These are phyloP conservation scores for Toxonevra muliebris DNA, from an alignment of 2,888 invertebrate genomes.

Conservation along the genomic window DNA sequence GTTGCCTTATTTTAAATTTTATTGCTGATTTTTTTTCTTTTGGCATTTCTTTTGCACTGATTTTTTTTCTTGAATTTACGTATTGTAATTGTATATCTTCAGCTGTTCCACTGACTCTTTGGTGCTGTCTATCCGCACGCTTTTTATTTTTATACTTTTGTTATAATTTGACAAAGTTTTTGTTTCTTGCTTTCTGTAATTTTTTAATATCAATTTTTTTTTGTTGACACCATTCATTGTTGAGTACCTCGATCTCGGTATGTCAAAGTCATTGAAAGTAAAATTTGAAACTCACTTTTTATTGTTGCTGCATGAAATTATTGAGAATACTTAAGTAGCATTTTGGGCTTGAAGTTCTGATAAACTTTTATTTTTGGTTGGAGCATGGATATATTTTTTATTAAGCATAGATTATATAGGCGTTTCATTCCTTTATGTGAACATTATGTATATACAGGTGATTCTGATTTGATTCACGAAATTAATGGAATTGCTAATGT, in stretches of 20 bases:
- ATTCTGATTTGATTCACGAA: too few relatives aligned
- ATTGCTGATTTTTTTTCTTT: slow-evolving; percentile 20
- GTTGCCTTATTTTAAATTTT: slow-evolving; percentile 3
- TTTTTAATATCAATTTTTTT: not conserved
- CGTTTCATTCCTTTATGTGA: too few relatives aligned
- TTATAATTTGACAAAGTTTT: not conserved
- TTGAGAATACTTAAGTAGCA: not conserved
- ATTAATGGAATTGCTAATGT: too few relatives aligned
- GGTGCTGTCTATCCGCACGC: not conserved
- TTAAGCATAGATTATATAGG: too few relatives aligned
- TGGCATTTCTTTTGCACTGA: too few relatives aligned
- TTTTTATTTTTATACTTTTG: not conserved
- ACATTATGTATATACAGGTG: too few relatives aligned
- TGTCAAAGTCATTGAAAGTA: not conserved
- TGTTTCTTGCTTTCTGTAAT: not conserved
- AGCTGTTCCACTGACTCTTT: not conserved
- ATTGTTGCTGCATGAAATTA: not conserved
- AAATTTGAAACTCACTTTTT: not conserved
- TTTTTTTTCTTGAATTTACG: too few relatives aligned
- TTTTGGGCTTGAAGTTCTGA: not conserved
- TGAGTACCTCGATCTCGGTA: too few relatives aligned
- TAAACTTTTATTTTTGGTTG: not conserved
- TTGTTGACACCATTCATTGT: too few relatives aligned
- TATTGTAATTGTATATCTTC: too few relatives aligned
- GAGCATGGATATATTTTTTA: too few relatives aligned